phyloP scores from a whole-genome alignment of 2,113 vertebrate genomes.

The Coregonus clupeaformis region DNA sequence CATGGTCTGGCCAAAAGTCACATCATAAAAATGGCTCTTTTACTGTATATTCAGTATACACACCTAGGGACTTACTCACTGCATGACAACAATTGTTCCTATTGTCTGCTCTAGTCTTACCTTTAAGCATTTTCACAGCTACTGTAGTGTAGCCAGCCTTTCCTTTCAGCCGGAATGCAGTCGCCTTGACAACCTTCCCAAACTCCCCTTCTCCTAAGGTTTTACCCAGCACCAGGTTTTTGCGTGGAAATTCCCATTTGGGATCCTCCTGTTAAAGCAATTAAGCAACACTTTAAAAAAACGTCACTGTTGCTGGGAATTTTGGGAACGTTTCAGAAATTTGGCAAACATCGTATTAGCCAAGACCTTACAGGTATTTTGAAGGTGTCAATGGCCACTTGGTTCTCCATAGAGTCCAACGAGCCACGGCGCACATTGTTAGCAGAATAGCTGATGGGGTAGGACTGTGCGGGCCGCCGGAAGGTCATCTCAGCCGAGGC shows the following conservation, averaged over 20 bases:
- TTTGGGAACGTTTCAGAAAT: neutral
- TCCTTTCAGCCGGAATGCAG: constrained; percentile 95
- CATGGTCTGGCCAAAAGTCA: constrained; percentile 12
- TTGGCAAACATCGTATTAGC: neutral
- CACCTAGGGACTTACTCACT: no score
- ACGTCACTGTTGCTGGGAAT: no score
- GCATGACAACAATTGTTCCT: neutral
- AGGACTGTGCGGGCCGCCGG: constrained; percentile 87
- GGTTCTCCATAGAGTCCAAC: constrained; percentile 91
- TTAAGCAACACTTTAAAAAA: neutral
- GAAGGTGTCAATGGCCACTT: constrained; percentile 87
- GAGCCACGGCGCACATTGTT: constrained; percentile 87
- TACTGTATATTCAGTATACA: no score
- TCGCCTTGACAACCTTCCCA: constrained; percentile 97
- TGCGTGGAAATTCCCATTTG: constrained; percentile 98
- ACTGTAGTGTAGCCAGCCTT: constrained; percentile 97
- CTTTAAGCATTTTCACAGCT: constrained; percentile 99
- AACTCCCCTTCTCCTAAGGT: constrained; percentile 98
- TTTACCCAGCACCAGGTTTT: constrained; percentile 96
- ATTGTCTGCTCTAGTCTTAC: constrained; percentile 66
- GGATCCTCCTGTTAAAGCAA: constrained; percentile 87
- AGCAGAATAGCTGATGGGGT: constrained; percentile 93
- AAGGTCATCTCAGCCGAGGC: constrained; percentile 97
- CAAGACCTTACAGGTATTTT: constrained; percentile 89
- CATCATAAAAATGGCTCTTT: constrained; percentile 29